Evolutionary conservation across 2,113 vertebrate species (phyloP).

Genomic region (Craseonycteris thonglongyai): DNA sequence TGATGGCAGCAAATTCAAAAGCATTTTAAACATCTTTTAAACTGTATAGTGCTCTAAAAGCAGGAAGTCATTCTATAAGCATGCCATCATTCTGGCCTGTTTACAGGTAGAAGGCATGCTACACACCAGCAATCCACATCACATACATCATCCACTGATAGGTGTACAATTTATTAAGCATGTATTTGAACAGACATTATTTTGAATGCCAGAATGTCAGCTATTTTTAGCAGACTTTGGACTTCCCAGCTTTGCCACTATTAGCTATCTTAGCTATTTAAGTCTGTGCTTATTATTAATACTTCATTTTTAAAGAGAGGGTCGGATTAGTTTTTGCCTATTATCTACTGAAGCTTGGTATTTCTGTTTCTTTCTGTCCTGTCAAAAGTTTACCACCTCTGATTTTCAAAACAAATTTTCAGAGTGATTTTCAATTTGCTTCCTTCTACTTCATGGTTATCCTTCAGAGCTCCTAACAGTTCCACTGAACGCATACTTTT

Average conservation of each 20-base stretch:
- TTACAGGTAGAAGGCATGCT: neutral
- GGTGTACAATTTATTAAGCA: neutral
- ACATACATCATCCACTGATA: neutral
- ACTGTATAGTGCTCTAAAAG: constrained; percentile 38
- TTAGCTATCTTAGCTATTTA: neutral
- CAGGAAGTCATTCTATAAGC: constrained; percentile 2
- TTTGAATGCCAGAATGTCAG: constrained; percentile 14
- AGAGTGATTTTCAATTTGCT: neutral
- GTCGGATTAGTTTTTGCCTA: neutral
- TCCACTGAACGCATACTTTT: neutral
- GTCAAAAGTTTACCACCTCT: constrained; percentile 23
- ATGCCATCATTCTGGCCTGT: neutral
- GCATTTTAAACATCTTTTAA: constrained; percentile 29
- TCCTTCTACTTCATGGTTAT: constrained; percentile 32
- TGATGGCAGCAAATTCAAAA: constrained; percentile 71
- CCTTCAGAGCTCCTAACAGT: neutral
- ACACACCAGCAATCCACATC: neutral
- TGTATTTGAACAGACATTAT: constrained; percentile 2
- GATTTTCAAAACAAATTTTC: constrained; percentile 13
- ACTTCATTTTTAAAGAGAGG: constrained; percentile 26
- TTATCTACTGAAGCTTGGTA: too few species aligned
- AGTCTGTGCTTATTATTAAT: neutral
- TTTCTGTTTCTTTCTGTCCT: neutral
- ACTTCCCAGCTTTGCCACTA: constrained; percentile 6
- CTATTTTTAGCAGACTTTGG: neutral